Evolutionary conservation across 2,797 vertebrate species (phyloP).

Genomic region (Eulemur mongoz): DNA sequence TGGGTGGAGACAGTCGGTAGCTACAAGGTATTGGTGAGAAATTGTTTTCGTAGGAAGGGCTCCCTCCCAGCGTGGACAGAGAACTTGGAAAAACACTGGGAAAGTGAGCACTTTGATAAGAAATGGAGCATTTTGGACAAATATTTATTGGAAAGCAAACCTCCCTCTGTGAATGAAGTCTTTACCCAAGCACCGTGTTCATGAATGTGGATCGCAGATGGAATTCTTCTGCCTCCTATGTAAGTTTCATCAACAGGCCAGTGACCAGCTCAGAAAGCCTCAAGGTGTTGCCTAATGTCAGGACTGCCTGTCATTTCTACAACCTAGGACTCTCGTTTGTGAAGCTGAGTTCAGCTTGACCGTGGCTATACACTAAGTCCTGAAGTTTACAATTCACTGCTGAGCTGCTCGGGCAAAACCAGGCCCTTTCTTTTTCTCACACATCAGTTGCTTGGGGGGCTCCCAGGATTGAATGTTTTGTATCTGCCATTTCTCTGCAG

Average conservation of each 20-base stretch:
- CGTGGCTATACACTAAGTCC: background rate
- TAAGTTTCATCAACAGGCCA: background rate
- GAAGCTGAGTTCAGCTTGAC: background rate
- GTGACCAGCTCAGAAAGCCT: background rate
- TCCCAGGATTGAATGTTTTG: constrained; percentile 62
- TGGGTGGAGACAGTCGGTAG: background rate
- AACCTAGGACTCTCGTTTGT: background rate
- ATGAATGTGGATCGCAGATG: background rate
- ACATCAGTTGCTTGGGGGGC: constrained; percentile 28
- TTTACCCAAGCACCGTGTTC: background rate
- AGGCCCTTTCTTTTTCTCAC: constrained; percentile 56
- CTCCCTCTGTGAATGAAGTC: background rate
- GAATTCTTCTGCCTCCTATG: background rate
- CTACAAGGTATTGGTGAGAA: background rate
- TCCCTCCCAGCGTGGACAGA: background rate
- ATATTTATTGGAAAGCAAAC: background rate
- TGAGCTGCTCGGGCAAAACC: constrained; percentile 19
- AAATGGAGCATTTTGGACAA: background rate
- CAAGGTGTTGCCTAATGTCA: background rate
- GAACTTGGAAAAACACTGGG: background rate
- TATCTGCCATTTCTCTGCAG: constrained; percentile 68
- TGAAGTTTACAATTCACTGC: background rate
- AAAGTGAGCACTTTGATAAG: background rate
- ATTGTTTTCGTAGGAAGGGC: background rate
- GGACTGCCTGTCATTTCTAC: background rate